Conservation (phyloP, 1,140 invertebrate genomes). For the Drosophila rhopaloa region DNA sequence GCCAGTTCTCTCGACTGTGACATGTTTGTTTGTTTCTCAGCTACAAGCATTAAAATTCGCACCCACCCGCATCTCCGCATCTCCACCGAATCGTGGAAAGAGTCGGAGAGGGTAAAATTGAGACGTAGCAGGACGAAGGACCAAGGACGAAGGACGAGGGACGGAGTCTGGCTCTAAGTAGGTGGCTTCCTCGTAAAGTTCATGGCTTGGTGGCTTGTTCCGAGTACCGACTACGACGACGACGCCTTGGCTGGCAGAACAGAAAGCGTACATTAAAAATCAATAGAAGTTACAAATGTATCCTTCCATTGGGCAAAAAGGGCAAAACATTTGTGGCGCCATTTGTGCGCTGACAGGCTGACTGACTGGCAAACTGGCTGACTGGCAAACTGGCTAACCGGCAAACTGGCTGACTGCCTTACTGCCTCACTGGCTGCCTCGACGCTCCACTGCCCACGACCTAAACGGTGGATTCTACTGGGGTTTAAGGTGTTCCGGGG, state of each 20-base stretch:
- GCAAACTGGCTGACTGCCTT: conserved; percentile 1
- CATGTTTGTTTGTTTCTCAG: conserved; percentile 67
- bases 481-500: conserved; percentile 7
- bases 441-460: conserved; percentile 28
- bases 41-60: conserved; percentile 63
- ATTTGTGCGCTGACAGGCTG: conserved; percentile 49
- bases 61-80: conserved; percentile 8
- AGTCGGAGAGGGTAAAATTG: conserved; percentile 1
- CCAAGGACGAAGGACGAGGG: neutral
- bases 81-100: neutral
- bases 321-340: conserved; percentile 53
- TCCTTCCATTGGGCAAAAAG: conserved; percentile 56
- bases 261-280: conserved; percentile 74
- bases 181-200: conserved; percentile 43
- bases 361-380: conserved; percentile 32
- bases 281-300: conserved; percentile 79
- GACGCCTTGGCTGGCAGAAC: conserved; percentile 44
- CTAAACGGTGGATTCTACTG: neutral
- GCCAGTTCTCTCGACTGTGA: conserved; percentile 58
- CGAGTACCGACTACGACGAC: conserved; percentile 13
- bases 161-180: conserved; percentile 22
- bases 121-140: conserved; percentile 8
- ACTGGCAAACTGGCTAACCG: neutral
- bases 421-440: conserved; percentile 2
- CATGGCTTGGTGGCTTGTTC: conserved; percentile 49